A percentile compares a stretch with the other conserved stretches of the same genome.
phyloP scores from a whole-genome alignment of 2,113 vertebrate species.

The Alosa alosa region DNA sequence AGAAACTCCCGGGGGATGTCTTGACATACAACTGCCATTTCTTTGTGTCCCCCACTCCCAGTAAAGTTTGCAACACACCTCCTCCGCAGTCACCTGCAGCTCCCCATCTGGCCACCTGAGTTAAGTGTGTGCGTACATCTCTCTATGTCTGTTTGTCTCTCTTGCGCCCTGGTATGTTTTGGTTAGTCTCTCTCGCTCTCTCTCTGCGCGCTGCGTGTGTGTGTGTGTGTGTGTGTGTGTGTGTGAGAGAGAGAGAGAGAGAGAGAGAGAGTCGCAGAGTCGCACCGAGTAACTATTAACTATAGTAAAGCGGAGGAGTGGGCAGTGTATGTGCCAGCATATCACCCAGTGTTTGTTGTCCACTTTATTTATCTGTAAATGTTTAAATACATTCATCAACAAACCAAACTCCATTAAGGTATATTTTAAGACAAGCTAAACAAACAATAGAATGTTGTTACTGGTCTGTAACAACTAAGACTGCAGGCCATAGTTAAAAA shows the following conservation, averaged over 20 bases:
- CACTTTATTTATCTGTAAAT: constrained; percentile 5
- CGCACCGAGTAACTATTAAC: too few relatives aligned
- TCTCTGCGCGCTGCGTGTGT: too few relatives aligned
- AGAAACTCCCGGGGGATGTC: constrained; percentile 2
- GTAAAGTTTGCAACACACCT: neutral
- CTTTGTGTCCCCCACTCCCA: neutral
- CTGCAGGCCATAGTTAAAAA: neutral
- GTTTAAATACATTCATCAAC: neutral
- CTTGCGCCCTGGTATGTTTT: too few relatives aligned
- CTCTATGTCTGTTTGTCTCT: too few relatives aligned
- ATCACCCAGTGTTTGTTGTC: constrained; percentile 3
- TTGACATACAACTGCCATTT: constrained; percentile 23
- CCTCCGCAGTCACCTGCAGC: neutral
- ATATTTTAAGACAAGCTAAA: neutral
- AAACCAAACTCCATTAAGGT: neutral
- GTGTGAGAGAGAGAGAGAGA: neutral
- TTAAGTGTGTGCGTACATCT: neutral
- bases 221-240: neutral
- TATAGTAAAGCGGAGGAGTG: too few relatives aligned
- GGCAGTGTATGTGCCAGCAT: neutral
- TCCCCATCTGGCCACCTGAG: neutral
- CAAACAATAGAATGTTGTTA: neutral
- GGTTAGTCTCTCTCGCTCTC: too few relatives aligned
- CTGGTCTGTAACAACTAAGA: neutral
- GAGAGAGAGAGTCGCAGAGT: too few relatives aligned